Base-by-base conservation (phyloP, 35 echinoderm and acorn worm species). In the Patiria miniata region DNA sequence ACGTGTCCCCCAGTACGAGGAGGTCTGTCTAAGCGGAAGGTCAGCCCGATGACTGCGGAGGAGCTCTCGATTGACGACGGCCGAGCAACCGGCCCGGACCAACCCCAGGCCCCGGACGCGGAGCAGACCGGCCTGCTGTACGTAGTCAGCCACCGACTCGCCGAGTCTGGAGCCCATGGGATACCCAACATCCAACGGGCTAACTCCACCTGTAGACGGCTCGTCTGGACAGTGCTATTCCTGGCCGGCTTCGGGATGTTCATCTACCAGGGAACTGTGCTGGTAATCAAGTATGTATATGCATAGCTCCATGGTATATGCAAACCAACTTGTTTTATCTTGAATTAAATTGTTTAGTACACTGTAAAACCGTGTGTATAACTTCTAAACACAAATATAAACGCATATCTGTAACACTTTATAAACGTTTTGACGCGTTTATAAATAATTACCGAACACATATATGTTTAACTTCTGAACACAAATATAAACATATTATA, bases 161-260 rank as follows among this genome's bases (percentile, higher is more conserved):
- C 82, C 61, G 84, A 87, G 16, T 91, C 85, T 2, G 89, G 79
- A 37, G 89, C 89, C 7, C 93, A 95, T 37, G 93, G 93, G 12
- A 91, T 95, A 73, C 93, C 93, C 16, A 91, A 91, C 61, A 95
- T 95, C 17, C 83, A 82, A 36, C 17, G 89, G 21, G 93, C 93
- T 5, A 77, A 81, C 2, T 84, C 52, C 5, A 60, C 53, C 1
- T 38, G 22, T 3, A 77, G 90, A 33, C 51, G 90, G 68, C 38
- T 91, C 18, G 54, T 80, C 19, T 95, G 93, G 93, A 69, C 86
- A 10, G 0, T 86, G 10, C 56, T 95, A 51, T 92, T 95, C 57
- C 37, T 91, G 29, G 65, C 65, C 29, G 65, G 65, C 34, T 10
- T 86, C 42, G 58, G 59, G 28, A 68, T 86, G 84, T 86, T 86